These are phyloP conservation scores for Spheniscus mendiculus DNA, from an alignment of 2,113 vertebrate genomes.

Conservation along the genomic window DNA sequence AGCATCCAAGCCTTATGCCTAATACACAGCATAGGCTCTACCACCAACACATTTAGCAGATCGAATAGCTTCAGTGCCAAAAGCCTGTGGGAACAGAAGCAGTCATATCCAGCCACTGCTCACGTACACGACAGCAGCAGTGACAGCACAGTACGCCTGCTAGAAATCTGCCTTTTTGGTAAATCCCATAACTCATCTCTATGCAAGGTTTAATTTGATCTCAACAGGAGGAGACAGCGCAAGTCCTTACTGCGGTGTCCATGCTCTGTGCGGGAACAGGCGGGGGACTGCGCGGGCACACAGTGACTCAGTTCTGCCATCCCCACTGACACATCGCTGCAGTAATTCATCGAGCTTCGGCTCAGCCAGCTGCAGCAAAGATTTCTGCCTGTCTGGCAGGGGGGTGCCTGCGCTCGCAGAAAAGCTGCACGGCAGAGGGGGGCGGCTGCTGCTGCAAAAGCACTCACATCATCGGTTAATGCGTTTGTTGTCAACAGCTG, in stretches of 20 bases:
- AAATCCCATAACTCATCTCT: not conserved
- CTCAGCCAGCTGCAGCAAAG: not conserved
- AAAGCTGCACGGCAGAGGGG: not conserved
- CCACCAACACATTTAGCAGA: not conserved
- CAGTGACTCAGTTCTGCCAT: not conserved
- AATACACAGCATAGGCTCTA: not conserved
- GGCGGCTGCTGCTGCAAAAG: not conserved
- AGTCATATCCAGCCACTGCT: not conserved
- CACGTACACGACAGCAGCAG: accelerated
- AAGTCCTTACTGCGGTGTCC: not conserved
- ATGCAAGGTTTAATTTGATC: not conserved
- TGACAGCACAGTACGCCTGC: not conserved
- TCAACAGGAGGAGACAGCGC: not conserved
- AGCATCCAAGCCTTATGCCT: not conserved
- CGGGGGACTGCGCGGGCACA: not conserved
- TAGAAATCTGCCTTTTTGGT: not conserved
- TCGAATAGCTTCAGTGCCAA: not conserved
- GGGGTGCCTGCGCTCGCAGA: not conserved
- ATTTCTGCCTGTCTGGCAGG: not conserved
- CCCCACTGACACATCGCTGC: constrained; percentile 15
- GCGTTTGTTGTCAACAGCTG: not conserved
- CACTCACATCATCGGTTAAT: not conserved
- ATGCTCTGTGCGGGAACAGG: not conserved
- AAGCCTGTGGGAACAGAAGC: not conserved
- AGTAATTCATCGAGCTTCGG: not conserved